Evolutionary conservation across 2,113 vertebrate genomes (phyloP).

Genomic region (Atractosteus spatula): DNA sequence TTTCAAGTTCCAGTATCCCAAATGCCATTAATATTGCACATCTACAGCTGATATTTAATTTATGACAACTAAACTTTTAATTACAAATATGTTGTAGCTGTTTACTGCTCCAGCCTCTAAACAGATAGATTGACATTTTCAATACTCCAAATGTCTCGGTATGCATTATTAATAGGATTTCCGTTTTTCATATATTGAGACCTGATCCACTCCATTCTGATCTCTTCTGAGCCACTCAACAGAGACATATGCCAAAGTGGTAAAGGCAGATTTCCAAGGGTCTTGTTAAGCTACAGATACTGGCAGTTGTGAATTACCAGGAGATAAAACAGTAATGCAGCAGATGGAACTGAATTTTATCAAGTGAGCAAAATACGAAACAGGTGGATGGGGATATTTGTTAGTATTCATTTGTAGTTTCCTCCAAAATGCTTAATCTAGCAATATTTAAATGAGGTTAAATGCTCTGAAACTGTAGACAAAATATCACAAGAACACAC

Average conservation of each 20-base stretch:
- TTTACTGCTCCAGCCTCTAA: slow-evolving; percentile 32
- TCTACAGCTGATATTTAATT: slow-evolving; percentile 39
- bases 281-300: background rate
- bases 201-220: slow-evolving; percentile 8
- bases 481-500: too few species aligned
- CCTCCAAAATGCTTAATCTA: background rate
- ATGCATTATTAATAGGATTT: slow-evolving; percentile 33
- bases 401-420: background rate
- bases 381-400: slow-evolving; percentile 14
- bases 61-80: slow-evolving; percentile 43
- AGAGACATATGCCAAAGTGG: background rate
- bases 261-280: background rate
- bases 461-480: too few species aligned
- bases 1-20: slow-evolving; percentile 15
- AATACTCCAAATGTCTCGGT: slow-evolving; percentile 33
- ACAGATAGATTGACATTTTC: slow-evolving; percentile 35
- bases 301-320: background rate
- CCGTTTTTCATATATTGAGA: slow-evolving; percentile 3
- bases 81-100: slow-evolving; percentile 37
- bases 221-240: background rate
- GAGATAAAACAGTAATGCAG: slow-evolving; percentile 14
- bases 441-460: too few species aligned
- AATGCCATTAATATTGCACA: slow-evolving; percentile 33
- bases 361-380: slow-evolving; percentile 13
- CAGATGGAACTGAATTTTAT: slow-evolving; percentile 23